Evolutionary conservation across 2,797 vertebrate genomes (phyloP).

Genomic region (Gymnoscopelus microlampas): DNA sequence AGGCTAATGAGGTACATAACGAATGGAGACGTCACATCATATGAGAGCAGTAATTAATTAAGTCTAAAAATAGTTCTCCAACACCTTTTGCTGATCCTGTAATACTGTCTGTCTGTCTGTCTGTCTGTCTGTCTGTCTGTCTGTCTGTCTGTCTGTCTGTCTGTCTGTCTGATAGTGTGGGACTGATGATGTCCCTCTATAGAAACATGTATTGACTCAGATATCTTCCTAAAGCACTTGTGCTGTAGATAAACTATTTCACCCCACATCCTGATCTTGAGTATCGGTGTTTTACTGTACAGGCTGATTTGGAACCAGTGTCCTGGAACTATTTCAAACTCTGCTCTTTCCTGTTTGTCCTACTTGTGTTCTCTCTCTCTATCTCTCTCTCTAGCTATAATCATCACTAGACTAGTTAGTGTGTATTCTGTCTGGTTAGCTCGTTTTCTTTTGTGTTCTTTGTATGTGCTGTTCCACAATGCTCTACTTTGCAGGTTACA

Average conservation of each 20-base stretch:
- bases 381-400: background rate
- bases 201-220: too few relatives aligned
- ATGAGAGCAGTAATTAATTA: conserved; percentile 67
- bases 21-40: conserved; percentile 62
- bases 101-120: background rate
- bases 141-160: background rate
- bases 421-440: conserved; percentile 15
- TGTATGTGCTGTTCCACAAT: conserved; percentile 29
- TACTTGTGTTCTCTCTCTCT: conserved; percentile 22
- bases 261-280: conserved; percentile 8
- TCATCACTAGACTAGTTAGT: conserved; percentile 19
- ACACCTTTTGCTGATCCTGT: conserved; percentile 28
- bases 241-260: too few relatives aligned
- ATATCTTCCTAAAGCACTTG: background rate
- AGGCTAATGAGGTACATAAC: conserved; percentile 63
- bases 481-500: conserved; percentile 57
- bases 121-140: background rate
- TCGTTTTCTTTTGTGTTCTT: conserved; percentile 25
- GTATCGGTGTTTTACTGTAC: background rate
- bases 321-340: background rate
- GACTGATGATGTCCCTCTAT: too few relatives aligned
- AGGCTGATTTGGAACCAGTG: background rate
- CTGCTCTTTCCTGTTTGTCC: conserved; percentile 22
- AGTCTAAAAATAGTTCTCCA: conserved; percentile 57
- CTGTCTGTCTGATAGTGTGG: too few relatives aligned